phyloP scores from a whole-genome alignment of 2,888 invertebrate genomes.

The Scaeva pyrastri region DNA sequence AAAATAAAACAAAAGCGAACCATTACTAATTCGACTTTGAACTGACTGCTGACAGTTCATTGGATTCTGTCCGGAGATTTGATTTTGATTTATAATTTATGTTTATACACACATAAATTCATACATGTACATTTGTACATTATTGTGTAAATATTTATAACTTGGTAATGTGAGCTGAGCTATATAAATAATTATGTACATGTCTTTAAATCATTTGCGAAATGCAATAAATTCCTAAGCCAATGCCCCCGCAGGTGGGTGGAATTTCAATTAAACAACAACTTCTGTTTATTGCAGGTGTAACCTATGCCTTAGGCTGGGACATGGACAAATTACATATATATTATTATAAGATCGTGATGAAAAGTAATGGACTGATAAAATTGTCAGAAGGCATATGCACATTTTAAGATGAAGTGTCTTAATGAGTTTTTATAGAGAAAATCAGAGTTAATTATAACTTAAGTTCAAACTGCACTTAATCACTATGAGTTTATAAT shows the following conservation, averaged over 20 bases:
- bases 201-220: constrained; percentile 48
- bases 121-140: too few species aligned
- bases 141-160: too few species aligned
- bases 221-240: constrained; percentile 55
- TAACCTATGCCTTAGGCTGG: background rate
- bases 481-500: too few species aligned
- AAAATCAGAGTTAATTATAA: constrained; percentile 47
- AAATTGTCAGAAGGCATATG: background rate
- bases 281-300: constrained; percentile 25
- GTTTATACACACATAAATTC: too few species aligned
- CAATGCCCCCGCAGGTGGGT: constrained; percentile 33
- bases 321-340: constrained; percentile 7
- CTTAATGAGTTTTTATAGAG: constrained; percentile 44
- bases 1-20: background rate
- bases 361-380: constrained; percentile 49
- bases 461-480: constrained; percentile 28
- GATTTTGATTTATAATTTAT: constrained; percentile 19
- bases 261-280: constrained; percentile 68
- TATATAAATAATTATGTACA: too few species aligned
- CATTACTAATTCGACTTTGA: constrained; percentile 35
- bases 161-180: background rate
- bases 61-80: constrained; percentile 33
- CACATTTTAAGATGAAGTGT: constrained; percentile 26
- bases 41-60: constrained; percentile 47
- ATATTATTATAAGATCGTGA: constrained; percentile 54